Percentiles rank a stretch among this genome's conserved stretches.
Conservation (phyloP, 2,113 vertebrate genomes). For the Ammodytes dubius region DNA sequence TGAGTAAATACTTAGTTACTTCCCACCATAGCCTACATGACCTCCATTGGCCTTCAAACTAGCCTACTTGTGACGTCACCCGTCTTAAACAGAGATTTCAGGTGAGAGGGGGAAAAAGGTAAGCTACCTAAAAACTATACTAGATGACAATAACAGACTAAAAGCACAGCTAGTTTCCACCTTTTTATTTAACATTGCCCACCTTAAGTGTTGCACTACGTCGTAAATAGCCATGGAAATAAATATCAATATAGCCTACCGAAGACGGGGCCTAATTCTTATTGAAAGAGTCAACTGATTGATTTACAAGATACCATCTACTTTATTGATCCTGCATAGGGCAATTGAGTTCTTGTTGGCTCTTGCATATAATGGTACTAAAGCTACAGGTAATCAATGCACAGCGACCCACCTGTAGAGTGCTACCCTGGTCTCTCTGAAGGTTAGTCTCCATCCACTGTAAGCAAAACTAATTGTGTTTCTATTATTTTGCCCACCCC, state of each 20-base stretch:
- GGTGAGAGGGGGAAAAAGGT: neutral
- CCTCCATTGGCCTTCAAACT: too few relatives aligned
- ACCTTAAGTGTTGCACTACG: neutral
- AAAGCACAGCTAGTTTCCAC: neutral
- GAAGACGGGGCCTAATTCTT: neutral
- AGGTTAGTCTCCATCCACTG: constrained; percentile 87
- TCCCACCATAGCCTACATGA: too few relatives aligned
- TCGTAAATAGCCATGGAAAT: too few relatives aligned
- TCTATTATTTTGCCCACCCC: neutral
- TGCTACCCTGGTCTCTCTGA: constrained; percentile 86
- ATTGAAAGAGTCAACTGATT: neutral
- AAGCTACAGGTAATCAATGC: neutral
- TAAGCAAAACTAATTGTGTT: neutral
- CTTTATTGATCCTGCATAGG: neutral
- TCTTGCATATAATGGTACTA: neutral
- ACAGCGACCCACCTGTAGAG: neutral
- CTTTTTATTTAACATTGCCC: neutral
- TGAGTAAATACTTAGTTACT: too few relatives aligned
- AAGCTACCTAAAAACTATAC: neutral
- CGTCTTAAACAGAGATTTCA: too few relatives aligned
- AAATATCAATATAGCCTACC: neutral
- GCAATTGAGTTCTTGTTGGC: neutral
- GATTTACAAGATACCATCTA: neutral
- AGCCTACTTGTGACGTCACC: too few relatives aligned
- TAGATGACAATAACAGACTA: neutral